Evolutionary conservation across 2,888 invertebrate genomes (phyloP).

Genomic region (Kryphioiulus occultus): DNA sequence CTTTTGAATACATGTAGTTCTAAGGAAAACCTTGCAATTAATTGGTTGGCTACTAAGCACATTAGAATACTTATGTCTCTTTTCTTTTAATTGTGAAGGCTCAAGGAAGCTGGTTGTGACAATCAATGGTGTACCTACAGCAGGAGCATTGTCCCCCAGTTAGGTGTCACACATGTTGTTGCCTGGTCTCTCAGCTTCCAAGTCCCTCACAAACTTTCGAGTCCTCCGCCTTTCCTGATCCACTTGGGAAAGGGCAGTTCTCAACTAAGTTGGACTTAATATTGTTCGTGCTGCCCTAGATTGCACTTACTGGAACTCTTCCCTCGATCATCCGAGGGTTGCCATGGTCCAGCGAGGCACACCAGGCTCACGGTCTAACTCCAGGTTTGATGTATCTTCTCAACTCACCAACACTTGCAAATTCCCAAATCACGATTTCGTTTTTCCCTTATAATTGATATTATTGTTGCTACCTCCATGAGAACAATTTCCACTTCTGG

Average conservation of each 20-base stretch:
- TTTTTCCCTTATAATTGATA: conserved; percentile 12
- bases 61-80: not conserved
- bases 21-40: no score
- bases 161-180: conserved; percentile 44
- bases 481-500: not conserved
- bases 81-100: conserved; percentile 64
- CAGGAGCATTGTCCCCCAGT: conserved; percentile 47
- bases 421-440: conserved; percentile 14
- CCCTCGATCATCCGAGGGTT: conserved; percentile 18
- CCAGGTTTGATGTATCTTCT: conserved; percentile 31
- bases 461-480: conserved; percentile 26
- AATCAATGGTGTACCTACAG: conserved; percentile 72
- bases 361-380: conserved; percentile 30
- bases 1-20: no score
- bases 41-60: not conserved
- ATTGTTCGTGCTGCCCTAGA: conserved; percentile 43
- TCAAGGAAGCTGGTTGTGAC: conserved; percentile 89
- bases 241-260: conserved; percentile 27
- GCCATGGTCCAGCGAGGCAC: conserved; percentile 22
- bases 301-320: conserved; percentile 19
- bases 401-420: conserved; percentile 30
- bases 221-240: conserved; percentile 42
- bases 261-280: conserved; percentile 44
- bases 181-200: conserved; percentile 50
- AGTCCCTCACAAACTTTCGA: conserved; percentile 40